phyloP scores from a whole-genome alignment of 2,888 invertebrate genomes.

The Alloplasta piceator region DNA sequence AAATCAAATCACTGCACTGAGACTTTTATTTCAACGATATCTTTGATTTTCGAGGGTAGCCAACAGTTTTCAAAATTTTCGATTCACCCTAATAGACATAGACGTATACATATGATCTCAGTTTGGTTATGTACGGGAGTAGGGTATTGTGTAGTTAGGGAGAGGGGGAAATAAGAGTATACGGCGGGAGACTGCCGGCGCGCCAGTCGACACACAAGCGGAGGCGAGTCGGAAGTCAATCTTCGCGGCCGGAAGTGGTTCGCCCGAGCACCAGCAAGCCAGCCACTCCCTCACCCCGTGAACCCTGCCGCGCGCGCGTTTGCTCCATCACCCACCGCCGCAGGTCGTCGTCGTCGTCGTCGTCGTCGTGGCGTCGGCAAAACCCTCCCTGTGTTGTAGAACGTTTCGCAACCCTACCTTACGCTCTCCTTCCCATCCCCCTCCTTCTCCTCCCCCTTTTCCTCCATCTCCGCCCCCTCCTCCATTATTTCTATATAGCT shows the following conservation, averaged over 20 bases:
- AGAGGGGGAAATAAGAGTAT: slow-evolving; percentile 26
- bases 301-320: slow-evolving; percentile 38
- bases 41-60: no score
- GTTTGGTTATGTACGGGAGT: slow-evolving; percentile 6
- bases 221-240: slow-evolving; percentile 79
- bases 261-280: slow-evolving; percentile 71
- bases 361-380: slow-evolving; percentile 53
- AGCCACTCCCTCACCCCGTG: slow-evolving; percentile 59
- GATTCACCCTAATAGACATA: no score
- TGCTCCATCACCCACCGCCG: slow-evolving; percentile 38
- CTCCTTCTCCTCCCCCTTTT: slow-evolving; percentile 39
- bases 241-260: slow-evolving; percentile 81
- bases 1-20: no score
- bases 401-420: slow-evolving; percentile 23
- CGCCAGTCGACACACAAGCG: slow-evolving; percentile 62
- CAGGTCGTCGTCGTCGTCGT: slow-evolving; percentile 56
- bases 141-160: slow-evolving; percentile 39
- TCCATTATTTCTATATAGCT: slow-evolving; percentile 27
- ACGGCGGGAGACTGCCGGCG: slow-evolving; percentile 51
- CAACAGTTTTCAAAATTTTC: no score
- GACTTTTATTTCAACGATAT: no score
- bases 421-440: slow-evolving; percentile 34
- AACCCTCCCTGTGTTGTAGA: slow-evolving; percentile 20
- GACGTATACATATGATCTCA: slow-evolving; percentile 52
- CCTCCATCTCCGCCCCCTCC: slow-evolving; percentile 38